Base-by-base conservation (phyloP, 2,113 vertebrate genomes). In the Pelecanoides urinatrix region DNA sequence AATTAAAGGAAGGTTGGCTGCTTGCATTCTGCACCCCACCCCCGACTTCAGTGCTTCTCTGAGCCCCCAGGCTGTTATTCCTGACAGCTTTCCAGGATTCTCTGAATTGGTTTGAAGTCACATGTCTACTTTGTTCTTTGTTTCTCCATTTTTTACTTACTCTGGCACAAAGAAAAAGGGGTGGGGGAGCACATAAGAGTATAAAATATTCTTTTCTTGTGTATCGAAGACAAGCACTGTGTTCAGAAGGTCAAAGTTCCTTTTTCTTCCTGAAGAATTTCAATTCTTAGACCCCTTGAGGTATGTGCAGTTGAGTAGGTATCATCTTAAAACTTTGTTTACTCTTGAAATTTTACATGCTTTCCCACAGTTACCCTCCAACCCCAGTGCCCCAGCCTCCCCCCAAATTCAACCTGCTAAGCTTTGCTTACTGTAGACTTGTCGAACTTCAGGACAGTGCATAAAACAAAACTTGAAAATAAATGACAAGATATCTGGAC, bases 161-260 rank as follows among this genome's bases (percentile, higher is more conserved):
- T 59, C 11, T 61, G 49, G 53, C 82, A 56, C 27, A 77, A 95
- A 78, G 61, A 30, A 95, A 84, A 95, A 63, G 19, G 18, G 30
- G 19, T 74, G 52, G 49, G 63, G 27, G 25, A 42, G 32, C 6
- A 9, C 18, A 21, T 21, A 56, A 75, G 70, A 75, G 66, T 55
- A 91, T 86, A 89, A 96, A 97, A 88, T 86, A 93, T 94, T 94
- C 29, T 94, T 91, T 92, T 97, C 12, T 96, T 95, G 30, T 67
- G 21, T 86, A 94, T 97, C 93, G 96, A 94, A 97, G 94, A 61
- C 56, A 90, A 95, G 58, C 11, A 68, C n/a, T 87, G 40, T 68
- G 92, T 95, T 96, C 75, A 47, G 86, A 86, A 62, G 87, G 94
- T 96, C 86, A 96, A 70, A 93, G 84, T 92, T 92, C 81, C 47